Base-by-base conservation (phyloP, 2,888 invertebrate species). In the Agonopterix subpropinquella region DNA sequence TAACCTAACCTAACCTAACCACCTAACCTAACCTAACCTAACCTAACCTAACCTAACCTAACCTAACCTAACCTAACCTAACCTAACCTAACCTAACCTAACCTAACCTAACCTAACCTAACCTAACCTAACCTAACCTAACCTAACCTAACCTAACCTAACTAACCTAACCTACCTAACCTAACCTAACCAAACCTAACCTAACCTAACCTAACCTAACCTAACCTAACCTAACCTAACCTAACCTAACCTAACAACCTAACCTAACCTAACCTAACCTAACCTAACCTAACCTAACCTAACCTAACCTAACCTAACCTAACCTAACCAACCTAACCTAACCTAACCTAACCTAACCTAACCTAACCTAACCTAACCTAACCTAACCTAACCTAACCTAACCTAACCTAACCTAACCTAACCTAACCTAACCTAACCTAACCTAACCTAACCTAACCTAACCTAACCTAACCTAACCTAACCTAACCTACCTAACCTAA, bases 131-230 rank as follows among this genome's bases (percentile, higher is more conserved):
- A 50, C 49, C 47, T 47, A 50, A 50, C 49, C 47, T 47, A 50
- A 46, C 49, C 49, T 47, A 50, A 50, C 49, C 49, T 46, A 50
- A 46, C 49, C 53, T 54, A 56, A 44, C 54, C 46, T 46, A 48
- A 47, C 55, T 47, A 51, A 51, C 55, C 53, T 53, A 56, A 53
- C 56, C 54, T 54, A 54, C 56, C 56, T 56, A 56, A 56, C 56
- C 56, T 56, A 56, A 56, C 56, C 56, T 56, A 56, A 56, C 54
- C 56, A 53, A 56, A 54, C 56, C 56, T 54, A 56, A 56, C 56
- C 54, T 56, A 56, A 56, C 56, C 56, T 54, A 56, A 56, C 54
- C 56, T 56, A 56, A 54, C 56, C 56, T 56, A 56, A 56, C 54
- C 54, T 54, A 56, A 54, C 56, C 56, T 50, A 47, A 47, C 50